A percentile compares a stretch with the other conserved stretches of the same genome.
Evolutionary conservation across 2,797 vertebrate species (phyloP).

Genomic region (Melanotaenia boesemani): DNA sequence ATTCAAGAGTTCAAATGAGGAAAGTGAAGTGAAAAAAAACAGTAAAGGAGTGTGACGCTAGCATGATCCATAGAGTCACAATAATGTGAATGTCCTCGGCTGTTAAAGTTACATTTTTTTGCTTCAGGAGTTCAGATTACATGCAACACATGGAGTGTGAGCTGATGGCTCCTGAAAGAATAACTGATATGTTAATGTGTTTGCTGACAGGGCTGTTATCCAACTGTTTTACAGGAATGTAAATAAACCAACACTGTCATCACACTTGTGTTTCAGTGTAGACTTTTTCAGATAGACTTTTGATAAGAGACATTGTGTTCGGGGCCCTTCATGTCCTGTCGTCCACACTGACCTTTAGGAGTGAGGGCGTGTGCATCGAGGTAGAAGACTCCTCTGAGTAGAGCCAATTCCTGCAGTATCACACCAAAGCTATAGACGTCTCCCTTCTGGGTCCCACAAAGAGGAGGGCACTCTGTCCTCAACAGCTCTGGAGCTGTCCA

Average conservation of each 20-base stretch:
- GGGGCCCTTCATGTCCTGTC: neutral
- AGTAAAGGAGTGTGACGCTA: neutral
- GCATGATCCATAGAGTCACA: neutral
- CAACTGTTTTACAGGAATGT: conserved; percentile 27
- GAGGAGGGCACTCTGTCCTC: conserved; percentile 70
- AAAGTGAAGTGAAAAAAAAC: neutral
- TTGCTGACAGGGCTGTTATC: neutral
- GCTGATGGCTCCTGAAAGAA: neutral
- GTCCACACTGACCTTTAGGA: conserved; percentile 86
- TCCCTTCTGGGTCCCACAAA: conserved; percentile 88
- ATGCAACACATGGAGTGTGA: neutral
- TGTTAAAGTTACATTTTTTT: conserved; percentile 1
- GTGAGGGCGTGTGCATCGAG: conserved; percentile 85
- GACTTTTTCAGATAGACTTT: neutral
- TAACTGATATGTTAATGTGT: conserved; percentile 8
- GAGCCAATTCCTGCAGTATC: conserved; percentile 92
- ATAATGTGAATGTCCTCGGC: neutral
- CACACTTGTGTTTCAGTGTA: neutral
- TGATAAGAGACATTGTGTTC: neutral
- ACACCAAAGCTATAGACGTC: conserved; percentile 93
- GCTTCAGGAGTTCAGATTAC: conserved; percentile 6
- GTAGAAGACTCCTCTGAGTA: conserved; percentile 88
- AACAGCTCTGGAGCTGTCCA: conserved; percentile 93
- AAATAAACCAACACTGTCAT: conserved; percentile 13
- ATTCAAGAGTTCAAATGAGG: neutral